phyloP scores from a whole-genome alignment of 2,113 vertebrate genomes.

The Helogale parvula region DNA sequence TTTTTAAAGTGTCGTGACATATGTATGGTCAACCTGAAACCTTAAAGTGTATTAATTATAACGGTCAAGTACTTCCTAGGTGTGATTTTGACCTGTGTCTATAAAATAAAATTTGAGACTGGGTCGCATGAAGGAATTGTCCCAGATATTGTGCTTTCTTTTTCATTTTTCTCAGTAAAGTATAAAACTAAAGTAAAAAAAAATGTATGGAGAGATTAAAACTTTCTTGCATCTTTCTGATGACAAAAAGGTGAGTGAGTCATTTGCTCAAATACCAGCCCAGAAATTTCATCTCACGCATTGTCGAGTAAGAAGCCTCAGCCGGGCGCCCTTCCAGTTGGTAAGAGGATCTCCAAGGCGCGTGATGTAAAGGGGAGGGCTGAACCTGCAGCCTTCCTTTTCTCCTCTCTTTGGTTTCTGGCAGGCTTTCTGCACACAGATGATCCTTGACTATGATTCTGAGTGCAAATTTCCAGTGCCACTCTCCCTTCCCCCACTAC shows the following conservation, averaged over 20 bases:
- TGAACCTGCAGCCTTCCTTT: not conserved
- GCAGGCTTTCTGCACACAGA: not conserved
- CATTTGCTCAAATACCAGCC: slow-evolving; percentile 36
- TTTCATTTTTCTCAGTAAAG: slow-evolving; percentile 4
- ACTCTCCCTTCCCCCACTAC: not conserved
- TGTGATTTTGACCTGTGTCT: not conserved
- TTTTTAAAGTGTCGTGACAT: not conserved
- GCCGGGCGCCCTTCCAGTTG: not conserved
- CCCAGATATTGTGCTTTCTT: not conserved
- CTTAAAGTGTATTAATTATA: slow-evolving; percentile 24
- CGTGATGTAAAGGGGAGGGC: not conserved
- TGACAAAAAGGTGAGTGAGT: slow-evolving; percentile 51
- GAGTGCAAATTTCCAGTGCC: not conserved
- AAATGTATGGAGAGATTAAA: not conserved
- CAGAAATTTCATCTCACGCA: slow-evolving; percentile 4
- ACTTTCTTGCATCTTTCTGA: not conserved
- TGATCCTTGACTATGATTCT: not conserved
- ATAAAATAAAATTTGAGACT: slow-evolving; percentile 50
- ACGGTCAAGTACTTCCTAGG: slow-evolving; percentile 28
- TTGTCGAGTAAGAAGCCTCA: not conserved
- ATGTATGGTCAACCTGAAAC: not conserved
- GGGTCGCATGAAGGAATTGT: not conserved
- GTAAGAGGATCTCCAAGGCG: slow-evolving; percentile 42
- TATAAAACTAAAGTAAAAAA: not conserved
- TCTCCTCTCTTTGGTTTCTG: not conserved